phyloP scores from a whole-genome alignment of 35 echinoderm and acorn worm genomes.

The Ophioderma brevispina region DNA sequence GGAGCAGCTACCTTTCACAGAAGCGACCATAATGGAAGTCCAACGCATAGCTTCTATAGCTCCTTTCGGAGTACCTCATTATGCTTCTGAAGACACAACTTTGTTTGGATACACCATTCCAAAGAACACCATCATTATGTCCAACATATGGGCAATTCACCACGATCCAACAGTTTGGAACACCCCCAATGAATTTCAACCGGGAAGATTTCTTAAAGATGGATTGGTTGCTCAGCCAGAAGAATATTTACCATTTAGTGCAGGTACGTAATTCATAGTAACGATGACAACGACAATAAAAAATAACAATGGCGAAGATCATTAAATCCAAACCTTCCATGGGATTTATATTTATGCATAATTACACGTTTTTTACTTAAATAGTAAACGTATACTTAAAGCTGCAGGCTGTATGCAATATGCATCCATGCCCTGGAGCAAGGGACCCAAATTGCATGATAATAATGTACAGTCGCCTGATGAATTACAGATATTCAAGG shows the following conservation, averaged over 20 bases:
- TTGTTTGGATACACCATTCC: slow-evolving; percentile 27
- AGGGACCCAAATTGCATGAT: too few relatives aligned
- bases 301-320: too few relatives aligned
- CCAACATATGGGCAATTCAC: slow-evolving; percentile 37
- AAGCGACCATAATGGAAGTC: slow-evolving; percentile 38
- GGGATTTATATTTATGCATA: too few relatives aligned
- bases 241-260: slow-evolving; percentile 27
- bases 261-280: slow-evolving; percentile 50
- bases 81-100: neutral
- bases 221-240: neutral
- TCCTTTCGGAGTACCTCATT: slow-evolving; percentile 10
- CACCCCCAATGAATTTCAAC: slow-evolving; percentile 28
- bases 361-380: too few relatives aligned
- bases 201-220: slow-evolving; percentile 28
- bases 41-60: slow-evolving; percentile 11
- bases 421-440: too few relatives aligned
- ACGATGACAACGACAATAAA: too few relatives aligned
- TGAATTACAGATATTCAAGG: too few relatives aligned
- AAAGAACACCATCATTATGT: slow-evolving; percentile 31
- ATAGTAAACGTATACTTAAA: too few relatives aligned
- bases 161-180: slow-evolving; percentile 20
- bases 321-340: too few relatives aligned
- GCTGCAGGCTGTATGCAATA: too few relatives aligned
- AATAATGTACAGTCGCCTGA: too few relatives aligned
- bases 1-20: slow-evolving; percentile 12